Base-by-base conservation (phyloP, 2,797 vertebrate species). In the Enteromius treurensis region DNA sequence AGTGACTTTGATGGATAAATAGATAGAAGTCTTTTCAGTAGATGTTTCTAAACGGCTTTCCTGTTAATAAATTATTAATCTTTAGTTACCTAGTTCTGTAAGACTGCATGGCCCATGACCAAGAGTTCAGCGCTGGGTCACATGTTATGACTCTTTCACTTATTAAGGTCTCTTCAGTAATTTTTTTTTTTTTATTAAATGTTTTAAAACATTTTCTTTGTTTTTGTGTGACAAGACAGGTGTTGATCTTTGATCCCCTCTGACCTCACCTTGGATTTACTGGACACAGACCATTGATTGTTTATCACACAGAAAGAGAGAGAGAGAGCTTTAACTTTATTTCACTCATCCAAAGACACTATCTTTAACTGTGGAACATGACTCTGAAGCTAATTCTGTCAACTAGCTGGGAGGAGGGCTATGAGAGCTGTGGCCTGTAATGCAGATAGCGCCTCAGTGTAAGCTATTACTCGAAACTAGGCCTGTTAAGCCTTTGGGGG, bases 291-390 rank as follows among this genome's bases (percentile, higher is more conserved):
- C 92, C 86, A 89, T 86, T 79, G 87, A 53, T 53, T 75, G 70
- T 65, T 75, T 75, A 75, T 65, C 42, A 70, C 4, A 83, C 42
- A 70, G 2, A n/a, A 4, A 80, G 32, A 75, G 55, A 53, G 49
- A 55, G 53, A n/a, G 9, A 81, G 45, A 81, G 53, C 75, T 79
- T 75, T 37, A 85, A 83, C 82, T 81, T 82, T 80, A 78, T 79
- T 91, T 92, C 92, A 90, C 91, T 90, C 90, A 87, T 90, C 86
- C 90, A 91, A 92, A 91, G 88, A 89, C 90, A 88, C 81, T 86
- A 92, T 93, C 88, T 92, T 89, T 91, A 90, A 91, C 92, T 91
- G 91, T 83, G 91, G 92, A 94, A 95, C 91, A 91, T 88, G 91
- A 94, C 85, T 91, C 92, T 90, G 85, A 88, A 91, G 74, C 87